phyloP scores from a whole-genome alignment of 2,888 invertebrate species.

The Athrips mouffetella region DNA sequence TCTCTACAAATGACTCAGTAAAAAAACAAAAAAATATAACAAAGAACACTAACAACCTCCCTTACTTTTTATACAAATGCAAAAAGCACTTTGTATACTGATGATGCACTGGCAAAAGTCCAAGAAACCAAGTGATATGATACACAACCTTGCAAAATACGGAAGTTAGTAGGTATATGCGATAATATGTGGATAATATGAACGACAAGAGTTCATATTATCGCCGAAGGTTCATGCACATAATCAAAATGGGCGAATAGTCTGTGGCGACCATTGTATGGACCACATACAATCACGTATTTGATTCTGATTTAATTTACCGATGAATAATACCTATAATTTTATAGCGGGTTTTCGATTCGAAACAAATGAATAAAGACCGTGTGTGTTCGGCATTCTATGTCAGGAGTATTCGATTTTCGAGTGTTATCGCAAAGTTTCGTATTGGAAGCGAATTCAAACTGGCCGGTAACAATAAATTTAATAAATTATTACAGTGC shows the following conservation, averaged over 20 bases:
- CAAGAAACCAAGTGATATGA: slow-evolving; percentile 23
- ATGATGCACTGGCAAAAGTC: slow-evolving; percentile 29
- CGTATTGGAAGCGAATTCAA: neutral
- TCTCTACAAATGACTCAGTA: slow-evolving; percentile 31
- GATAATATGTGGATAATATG: slow-evolving; percentile 29
- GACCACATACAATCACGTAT: slow-evolving; percentile 37
- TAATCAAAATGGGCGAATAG: too few relatives aligned
- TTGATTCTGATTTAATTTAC: slow-evolving; percentile 35
- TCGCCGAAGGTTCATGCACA: too few relatives aligned
- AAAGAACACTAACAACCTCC: slow-evolving; percentile 24
- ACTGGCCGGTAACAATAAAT: slow-evolving; percentile 15
- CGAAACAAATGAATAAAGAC: slow-evolving; percentile 25
- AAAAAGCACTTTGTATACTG: slow-evolving; percentile 17
- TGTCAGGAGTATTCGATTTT: too few relatives aligned
- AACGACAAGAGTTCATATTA: slow-evolving; percentile 36
- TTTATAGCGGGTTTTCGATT: slow-evolving; percentile 20
- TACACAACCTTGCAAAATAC: slow-evolving; percentile 28
- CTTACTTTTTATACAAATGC: slow-evolving; percentile 1
- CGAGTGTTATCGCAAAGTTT: neutral
- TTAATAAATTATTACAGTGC: too few relatives aligned
- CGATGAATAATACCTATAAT: slow-evolving; percentile 34
- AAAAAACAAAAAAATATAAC: slow-evolving; percentile 26
- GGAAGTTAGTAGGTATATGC: slow-evolving; percentile 33
- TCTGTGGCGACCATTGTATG: slow-evolving; percentile 36
- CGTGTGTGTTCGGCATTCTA: neutral